Evolutionary conservation across 2,797 vertebrate species (phyloP), one percentile per base, ranked within the genome.

Genomic region (Rousettus madagascariensis): DNA sequence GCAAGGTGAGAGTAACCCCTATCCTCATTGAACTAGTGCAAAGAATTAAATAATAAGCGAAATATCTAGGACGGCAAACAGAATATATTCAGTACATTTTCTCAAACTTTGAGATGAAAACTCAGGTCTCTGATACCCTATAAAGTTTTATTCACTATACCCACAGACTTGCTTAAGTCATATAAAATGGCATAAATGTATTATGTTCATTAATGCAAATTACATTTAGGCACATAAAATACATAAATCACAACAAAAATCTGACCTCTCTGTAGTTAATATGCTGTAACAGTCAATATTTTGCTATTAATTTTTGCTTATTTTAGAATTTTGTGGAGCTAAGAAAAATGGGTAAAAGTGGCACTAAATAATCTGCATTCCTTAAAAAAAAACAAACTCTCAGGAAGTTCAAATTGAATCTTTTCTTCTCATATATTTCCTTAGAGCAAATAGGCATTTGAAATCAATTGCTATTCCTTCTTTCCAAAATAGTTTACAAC

Each of bases 11-110:
- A 89, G 33, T 57, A 77, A 17, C 2, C 75, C 10, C 46, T 69
- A 86, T 17, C 46, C 38, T 61, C 41, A n/a, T 0, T 68, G 19
- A 24, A 80, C 74, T 33, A 19, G 28, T 61, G 7, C 66, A 88
- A 68, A 85, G 28, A 71, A 77, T 41, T 87, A 90, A 68, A 63
- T 63, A 87, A 84, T 30, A 74, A 2, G 20, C 38, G 46, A 77
- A 94, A 71, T 51, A 28, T 95, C 72, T 86, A 86, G 43, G 38
- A 82, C 49, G 74, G 61, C 36, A 82, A 94, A 49, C 26, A 84
- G 46, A 49, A 71, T 38, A 46, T 24, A 69, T 17, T 30, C 41
- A 72, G 33, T 26, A 87, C 72, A 17, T 83, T 79, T 94, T 41
- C 46, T 8, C 24, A 90, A 86, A 90, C 12, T 94, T 46, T 79